Base-by-base conservation (phyloP, 2,113 vertebrate species). In the Mirounga angustirostris region DNA sequence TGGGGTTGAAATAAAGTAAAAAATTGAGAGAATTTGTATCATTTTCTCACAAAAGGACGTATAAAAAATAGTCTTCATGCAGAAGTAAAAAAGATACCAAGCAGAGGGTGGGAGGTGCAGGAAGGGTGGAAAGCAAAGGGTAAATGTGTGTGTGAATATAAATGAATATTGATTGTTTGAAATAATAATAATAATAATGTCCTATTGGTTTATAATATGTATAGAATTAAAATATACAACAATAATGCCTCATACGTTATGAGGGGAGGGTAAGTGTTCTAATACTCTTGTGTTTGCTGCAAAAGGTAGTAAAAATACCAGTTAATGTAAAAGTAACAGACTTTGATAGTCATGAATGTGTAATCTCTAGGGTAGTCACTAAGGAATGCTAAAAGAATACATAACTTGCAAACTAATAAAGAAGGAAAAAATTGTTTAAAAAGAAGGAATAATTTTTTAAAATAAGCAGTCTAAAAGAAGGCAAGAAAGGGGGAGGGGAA, bases 51-150 rank as follows among this genome's bases (percentile, higher is more conserved):
- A 58, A 87, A 92, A 94, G 36, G 33, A 67, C 92, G 50, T 61
- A 43, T 2, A 33, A 79, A 94, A 94, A 87, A 8, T 92, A 4
- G 74, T 80, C 56, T 86, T 81, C 22, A 76, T 78, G 67, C 14
- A 84, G 59, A 92, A 93, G 18, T 97, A 67, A 83, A 89, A 92
- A 94, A 65, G 63, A 88, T 91, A 93, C 36, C 6, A 93, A 43
- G 8, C n/a, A 69, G 40, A 76, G 56, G 2, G 50, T 33, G 30
- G 63, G 43, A 76, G 58, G 61, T 95, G 7, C 43, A 89, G 58
- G 52, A 94, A 92, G 43, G 19, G 52, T 15, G 46, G 78, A 89
- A 74, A 90, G 28, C 40, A 94, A 78, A 92, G 14, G 30, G 26
- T 54, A 76, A 96, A 81, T 93, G 30, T 78, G 5, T 78, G 24